Percentiles rank a stretch among this genome's conserved stretches.
These are phyloP conservation scores for Alcis repandata DNA, from an alignment of 2,888 invertebrate genomes.

Conservation along the genomic window DNA sequence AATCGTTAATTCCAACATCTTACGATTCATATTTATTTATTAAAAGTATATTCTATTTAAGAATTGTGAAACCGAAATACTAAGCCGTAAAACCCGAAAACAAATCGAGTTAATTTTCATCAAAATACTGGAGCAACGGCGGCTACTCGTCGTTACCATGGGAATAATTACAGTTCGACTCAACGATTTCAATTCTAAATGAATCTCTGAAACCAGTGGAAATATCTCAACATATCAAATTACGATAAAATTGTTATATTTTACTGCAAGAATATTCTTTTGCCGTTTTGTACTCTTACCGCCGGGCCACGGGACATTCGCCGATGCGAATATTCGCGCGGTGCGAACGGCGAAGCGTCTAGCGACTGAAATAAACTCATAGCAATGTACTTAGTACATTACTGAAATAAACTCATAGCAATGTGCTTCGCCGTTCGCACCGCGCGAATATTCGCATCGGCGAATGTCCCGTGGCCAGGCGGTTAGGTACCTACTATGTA, in stretches of 20 bases:
- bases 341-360: too few species aligned
- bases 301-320: too few species aligned
- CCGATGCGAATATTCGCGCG: too few species aligned
- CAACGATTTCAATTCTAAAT: constrained; percentile 20
- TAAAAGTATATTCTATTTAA: background rate
- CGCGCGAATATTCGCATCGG: too few species aligned
- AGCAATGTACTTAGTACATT: too few species aligned
- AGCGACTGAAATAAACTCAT: too few species aligned
- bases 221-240: constrained; percentile 18
- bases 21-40: too few species aligned
- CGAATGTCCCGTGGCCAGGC: too few species aligned
- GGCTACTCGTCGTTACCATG: constrained; percentile 12
- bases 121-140: constrained; percentile 8
- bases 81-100: constrained; percentile 2
- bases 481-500: background rate
- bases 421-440: too few species aligned
- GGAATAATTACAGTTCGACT: constrained; percentile 19
- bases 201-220: constrained; percentile 19
- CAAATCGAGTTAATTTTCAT: constrained; percentile 1
- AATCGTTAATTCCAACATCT: too few species aligned
- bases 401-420: too few species aligned
- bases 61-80: background rate
- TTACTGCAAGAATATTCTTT: background rate
- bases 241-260: constrained; percentile 6
- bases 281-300: background rate